Percentiles rank a stretch among this genome's conserved stretches.
Evolutionary conservation across 2,888 invertebrate genomes (phyloP).

Genomic region (Aspidiotus destructor): DNA sequence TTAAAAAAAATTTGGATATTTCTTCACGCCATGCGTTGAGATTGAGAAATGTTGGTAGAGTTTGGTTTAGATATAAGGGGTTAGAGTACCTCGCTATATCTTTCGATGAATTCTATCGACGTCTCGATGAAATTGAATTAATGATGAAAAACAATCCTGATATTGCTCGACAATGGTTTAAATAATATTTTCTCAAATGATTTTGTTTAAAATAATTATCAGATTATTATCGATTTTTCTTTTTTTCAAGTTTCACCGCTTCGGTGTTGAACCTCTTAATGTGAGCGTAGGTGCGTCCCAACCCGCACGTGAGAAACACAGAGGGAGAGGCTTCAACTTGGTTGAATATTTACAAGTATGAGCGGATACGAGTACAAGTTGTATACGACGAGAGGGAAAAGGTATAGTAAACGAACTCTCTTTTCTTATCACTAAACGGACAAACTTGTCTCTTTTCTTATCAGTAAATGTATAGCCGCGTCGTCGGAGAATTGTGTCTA

Average conservation of each 20-base stretch:
- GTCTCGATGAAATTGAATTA: slow-evolving; percentile 10
- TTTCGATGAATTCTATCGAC: slow-evolving; percentile 19
- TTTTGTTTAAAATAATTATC: neutral
- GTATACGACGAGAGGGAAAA: too few relatives aligned
- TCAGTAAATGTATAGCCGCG: too few relatives aligned
- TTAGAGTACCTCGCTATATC: slow-evolving; percentile 13
- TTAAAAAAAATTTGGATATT: slow-evolving; percentile 2
- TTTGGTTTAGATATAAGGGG: slow-evolving; percentile 11
- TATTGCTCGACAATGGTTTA: slow-evolving; percentile 11
- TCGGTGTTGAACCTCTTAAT: slow-evolving; percentile 5
- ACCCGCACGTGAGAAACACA: slow-evolving; percentile 5
- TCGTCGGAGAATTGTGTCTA: too few relatives aligned
- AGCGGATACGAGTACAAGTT: too few relatives aligned
- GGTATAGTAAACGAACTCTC: too few relatives aligned
- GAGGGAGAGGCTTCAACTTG: neutral
- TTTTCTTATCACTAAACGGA: too few relatives aligned
- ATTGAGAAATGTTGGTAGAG: neutral
- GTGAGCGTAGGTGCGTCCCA: slow-evolving; percentile 17
- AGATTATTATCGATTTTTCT: neutral
- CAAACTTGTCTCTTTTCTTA: too few relatives aligned
- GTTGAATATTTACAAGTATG: too few relatives aligned
- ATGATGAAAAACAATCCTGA: slow-evolving; percentile 16
- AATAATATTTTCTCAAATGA: neutral
- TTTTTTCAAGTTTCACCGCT: too few relatives aligned
- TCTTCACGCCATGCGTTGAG: slow-evolving; percentile 3